These are phyloP conservation scores for Chironex yamaguchii DNA, from an alignment of 30 jellyfish, hydroid and myxozoan species.

Conservation along the genomic window DNA sequence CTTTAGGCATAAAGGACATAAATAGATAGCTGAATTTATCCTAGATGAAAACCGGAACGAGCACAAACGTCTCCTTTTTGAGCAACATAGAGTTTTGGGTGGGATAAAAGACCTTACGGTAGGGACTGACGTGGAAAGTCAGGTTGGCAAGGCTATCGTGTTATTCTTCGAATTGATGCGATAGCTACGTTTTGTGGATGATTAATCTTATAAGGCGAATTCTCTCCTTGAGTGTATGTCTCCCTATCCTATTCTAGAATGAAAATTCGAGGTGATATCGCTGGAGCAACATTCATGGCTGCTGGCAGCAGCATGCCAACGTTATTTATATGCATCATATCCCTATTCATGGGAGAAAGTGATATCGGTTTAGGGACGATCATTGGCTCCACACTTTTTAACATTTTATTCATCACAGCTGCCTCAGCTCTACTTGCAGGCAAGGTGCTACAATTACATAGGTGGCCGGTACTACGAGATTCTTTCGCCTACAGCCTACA, in stretches of 20 bases:
- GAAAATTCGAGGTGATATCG: constrained; percentile 5
- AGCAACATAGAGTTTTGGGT: too few relatives aligned
- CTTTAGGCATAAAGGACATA: too few relatives aligned
- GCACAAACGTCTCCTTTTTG: too few relatives aligned
- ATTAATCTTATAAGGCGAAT: too few relatives aligned
- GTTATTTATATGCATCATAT: constrained; percentile 6
- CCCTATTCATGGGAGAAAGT: constrained; percentile 16
- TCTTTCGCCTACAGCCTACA: constrained; percentile 3
- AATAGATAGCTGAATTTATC: too few relatives aligned
- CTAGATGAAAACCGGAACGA: too few relatives aligned
- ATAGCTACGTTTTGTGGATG: too few relatives aligned
- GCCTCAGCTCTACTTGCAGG: not conserved
- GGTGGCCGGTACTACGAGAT: constrained; percentile 18
- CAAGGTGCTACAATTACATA: not conserved
- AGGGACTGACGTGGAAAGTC: too few relatives aligned
- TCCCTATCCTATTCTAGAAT: not conserved
- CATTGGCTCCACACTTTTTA: constrained; percentile 22
- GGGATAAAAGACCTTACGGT: too few relatives aligned
- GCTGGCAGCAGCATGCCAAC: constrained; percentile 45
- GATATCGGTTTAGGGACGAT: constrained; percentile 18
- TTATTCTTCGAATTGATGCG: too few relatives aligned
- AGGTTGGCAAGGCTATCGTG: too few relatives aligned
- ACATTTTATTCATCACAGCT: constrained; percentile 9
- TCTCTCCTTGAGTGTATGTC: too few relatives aligned
- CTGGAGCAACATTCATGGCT: constrained; percentile 45